These are phyloP conservation scores for Cabera pusaria DNA, from an alignment of 2,888 invertebrate species.

Conservation along the genomic window DNA sequence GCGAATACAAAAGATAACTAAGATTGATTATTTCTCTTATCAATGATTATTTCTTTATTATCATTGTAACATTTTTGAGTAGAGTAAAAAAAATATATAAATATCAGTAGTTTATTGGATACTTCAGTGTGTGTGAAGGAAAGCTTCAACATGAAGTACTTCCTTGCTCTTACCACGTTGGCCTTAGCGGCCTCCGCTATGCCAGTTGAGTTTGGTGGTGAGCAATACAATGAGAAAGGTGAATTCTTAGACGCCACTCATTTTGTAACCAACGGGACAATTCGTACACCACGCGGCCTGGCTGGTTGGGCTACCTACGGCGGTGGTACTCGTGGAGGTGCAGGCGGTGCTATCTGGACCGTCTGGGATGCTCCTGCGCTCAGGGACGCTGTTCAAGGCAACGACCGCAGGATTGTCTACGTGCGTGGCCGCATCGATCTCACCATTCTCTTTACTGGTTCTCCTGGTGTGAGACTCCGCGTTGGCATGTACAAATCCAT, in stretches of 20 bases:
- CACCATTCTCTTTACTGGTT: conserved; percentile 8
- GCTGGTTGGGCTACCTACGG: conserved; percentile 6
- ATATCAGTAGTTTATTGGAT: no score
- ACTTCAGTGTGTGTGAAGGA: no score
- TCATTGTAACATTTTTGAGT: no score
- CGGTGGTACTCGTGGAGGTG: conserved; percentile 6
- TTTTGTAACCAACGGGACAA: neutral
- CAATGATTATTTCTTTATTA: no score
- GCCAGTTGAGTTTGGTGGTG: conserved; percentile 1
- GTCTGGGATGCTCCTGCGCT: conserved; percentile 20
- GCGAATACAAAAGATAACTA: no score
- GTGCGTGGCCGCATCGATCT: conserved; percentile 16
- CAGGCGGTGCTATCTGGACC: conserved; percentile 11
- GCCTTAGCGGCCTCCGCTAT: conserved; percentile 4
- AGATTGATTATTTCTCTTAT: no score
- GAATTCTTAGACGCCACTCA: neutral
- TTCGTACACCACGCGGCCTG: neutral
- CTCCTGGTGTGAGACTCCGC: conserved; percentile 12
- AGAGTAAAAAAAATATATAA: no score
- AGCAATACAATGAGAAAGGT: no score
- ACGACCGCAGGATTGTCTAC: conserved; percentile 5
- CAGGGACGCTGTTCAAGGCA: conserved; percentile 6
- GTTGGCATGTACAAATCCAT: conserved; percentile 14
- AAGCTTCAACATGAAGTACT: neutral
- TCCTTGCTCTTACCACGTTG: conserved; percentile 6